Percentiles rank a stretch among this genome's conserved stretches.
phyloP scores from a whole-genome alignment of 2,797 vertebrate genomes.

The Lepilemur ruficaudatus region DNA sequence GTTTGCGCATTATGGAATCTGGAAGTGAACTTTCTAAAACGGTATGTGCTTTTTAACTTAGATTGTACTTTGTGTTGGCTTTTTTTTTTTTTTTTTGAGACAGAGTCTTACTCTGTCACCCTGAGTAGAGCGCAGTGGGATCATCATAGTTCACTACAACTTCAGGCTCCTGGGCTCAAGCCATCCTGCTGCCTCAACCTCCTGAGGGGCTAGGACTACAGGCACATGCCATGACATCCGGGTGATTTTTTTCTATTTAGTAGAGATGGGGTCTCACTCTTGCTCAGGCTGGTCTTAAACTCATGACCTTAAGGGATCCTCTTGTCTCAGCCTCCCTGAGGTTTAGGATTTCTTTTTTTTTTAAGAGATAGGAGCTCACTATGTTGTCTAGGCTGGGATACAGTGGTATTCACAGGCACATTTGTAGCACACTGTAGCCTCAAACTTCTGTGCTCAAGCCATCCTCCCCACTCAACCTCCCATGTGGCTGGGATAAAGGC shows the following conservation, averaged over 20 bases:
- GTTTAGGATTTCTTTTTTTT: neutral
- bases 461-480: neutral
- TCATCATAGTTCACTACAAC: neutral
- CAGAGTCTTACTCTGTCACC: neutral
- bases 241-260: neutral
- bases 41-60: slow-evolving; percentile 83
- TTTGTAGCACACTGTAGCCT: neutral
- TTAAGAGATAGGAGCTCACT: neutral
- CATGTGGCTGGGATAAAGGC: neutral
- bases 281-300: neutral
- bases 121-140: neutral
- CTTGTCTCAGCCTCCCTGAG: neutral
- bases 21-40: slow-evolving; percentile 99
- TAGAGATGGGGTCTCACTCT: neutral
- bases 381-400: neutral
- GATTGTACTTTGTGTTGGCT: slow-evolving; percentile 14
- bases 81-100: neutral
- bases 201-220: neutral
- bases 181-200: neutral
- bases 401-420: neutral
- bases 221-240: neutral
- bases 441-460: neutral
- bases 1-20: slow-evolving; percentile 98
- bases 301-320: neutral
- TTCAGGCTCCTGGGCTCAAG: neutral